phyloP scores from a whole-genome alignment of 2,888 invertebrate genomes.

The Melitaea athalia region DNA sequence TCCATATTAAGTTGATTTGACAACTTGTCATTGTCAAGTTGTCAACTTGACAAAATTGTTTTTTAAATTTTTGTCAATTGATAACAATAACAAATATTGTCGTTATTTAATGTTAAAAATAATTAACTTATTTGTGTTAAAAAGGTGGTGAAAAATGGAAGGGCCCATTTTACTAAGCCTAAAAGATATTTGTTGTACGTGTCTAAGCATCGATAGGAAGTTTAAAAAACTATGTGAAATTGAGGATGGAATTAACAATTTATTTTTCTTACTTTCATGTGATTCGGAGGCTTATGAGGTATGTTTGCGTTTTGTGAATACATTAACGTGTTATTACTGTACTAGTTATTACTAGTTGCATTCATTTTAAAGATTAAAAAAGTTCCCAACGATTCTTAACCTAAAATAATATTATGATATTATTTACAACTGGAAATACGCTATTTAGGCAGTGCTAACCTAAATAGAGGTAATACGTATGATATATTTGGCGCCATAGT shows the following conservation, averaged over 20 bases:
- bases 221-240: conserved; percentile 56
- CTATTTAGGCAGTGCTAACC: too few relatives aligned
- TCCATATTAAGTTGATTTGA: too few relatives aligned
- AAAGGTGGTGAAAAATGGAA: not conserved
- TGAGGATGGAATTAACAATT: conserved; percentile 60
- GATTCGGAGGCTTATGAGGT: conserved; percentile 64
- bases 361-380: too few relatives aligned
- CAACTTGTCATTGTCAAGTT: too few relatives aligned
- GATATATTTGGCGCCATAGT: too few relatives aligned
- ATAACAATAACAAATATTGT: too few relatives aligned
- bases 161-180: not conserved
- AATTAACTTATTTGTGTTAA: not conserved
- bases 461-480: too few relatives aligned
- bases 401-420: not conserved
- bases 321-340: too few relatives aligned
- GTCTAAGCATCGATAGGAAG: conserved; percentile 58
- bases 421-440: too few relatives aligned
- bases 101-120: not conserved
- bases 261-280: conserved; percentile 58
- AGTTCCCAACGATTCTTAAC: not conserved
- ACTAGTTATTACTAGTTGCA: too few relatives aligned
- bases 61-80: too few relatives aligned
- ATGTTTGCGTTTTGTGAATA: conserved; percentile 13
- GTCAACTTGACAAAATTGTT: too few relatives aligned
- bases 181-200: conserved; percentile 59